Evolutionary conservation across 2,113 vertebrate species (phyloP).

Genomic region (Pithys albifrons): DNA sequence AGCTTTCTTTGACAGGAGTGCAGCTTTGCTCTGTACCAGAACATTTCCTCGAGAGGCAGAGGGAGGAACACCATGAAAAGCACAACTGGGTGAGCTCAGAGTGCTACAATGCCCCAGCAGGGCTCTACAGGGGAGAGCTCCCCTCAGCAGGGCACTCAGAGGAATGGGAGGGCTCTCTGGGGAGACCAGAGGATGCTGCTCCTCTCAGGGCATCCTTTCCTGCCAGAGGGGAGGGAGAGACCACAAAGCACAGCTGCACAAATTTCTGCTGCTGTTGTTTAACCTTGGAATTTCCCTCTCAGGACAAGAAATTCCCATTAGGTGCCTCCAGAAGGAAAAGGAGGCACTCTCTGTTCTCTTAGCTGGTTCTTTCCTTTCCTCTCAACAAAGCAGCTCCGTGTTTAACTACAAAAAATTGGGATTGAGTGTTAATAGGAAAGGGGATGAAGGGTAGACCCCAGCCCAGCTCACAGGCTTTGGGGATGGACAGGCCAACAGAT

Average conservation of each 20-base stretch:
- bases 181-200: constrained; percentile 20
- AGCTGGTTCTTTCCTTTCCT: not conserved
- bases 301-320: not conserved
- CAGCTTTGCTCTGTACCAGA: not conserved
- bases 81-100: not conserved
- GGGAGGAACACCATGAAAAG: not conserved
- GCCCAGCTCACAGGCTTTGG: not conserved
- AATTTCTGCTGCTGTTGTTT: not conserved
- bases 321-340: not conserved
- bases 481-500: not conserved
- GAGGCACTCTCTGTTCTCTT: rapidly evolving
- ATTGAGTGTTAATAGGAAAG: not conserved
- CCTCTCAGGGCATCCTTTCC: not conserved
- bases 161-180: not conserved
- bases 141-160: not conserved
- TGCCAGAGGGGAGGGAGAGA: not conserved
- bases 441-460: not conserved
- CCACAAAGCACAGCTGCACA: not conserved
- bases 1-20: not conserved
- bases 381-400: not conserved
- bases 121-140: not conserved
- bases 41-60: not conserved
- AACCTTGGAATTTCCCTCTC: not conserved
- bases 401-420: not conserved
- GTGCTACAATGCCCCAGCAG: not conserved